A percentile compares a stretch with the other conserved stretches of the same genome.
These are phyloP conservation scores for Drosophila tanythrix DNA, from an alignment of 2,888 invertebrate genomes.

Conservation along the genomic window DNA sequence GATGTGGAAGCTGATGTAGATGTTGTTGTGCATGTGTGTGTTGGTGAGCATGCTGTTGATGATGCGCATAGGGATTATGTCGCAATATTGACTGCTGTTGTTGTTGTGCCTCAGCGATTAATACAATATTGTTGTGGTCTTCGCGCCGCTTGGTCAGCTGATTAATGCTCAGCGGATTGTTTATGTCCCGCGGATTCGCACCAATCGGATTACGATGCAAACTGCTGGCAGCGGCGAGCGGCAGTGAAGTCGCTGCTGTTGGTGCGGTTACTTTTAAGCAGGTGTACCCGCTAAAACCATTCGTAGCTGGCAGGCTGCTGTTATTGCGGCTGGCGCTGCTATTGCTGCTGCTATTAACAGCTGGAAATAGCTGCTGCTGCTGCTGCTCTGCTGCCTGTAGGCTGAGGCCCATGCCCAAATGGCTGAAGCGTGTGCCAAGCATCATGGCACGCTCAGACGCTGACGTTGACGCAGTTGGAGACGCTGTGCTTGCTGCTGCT, in stretches of 20 bases:
- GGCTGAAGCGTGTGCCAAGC: conserved; percentile 81
- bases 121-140: conserved; percentile 55
- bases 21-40: conserved; percentile 31
- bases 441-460: conserved; percentile 72
- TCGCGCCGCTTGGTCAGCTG: conserved; percentile 90
- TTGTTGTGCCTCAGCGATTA: conserved; percentile 26
- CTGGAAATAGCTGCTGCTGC: conserved; percentile 48
- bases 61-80: conserved; percentile 36
- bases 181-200: conserved; percentile 95
- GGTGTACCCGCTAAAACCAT: conserved; percentile 38
- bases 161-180: conserved; percentile 96
- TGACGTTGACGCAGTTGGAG: conserved; percentile 42
- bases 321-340: conserved; percentile 7
- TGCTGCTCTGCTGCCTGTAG: conserved; percentile 28
- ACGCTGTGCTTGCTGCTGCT: conserved; percentile 70
- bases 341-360: background rate
- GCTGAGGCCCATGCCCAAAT: conserved; percentile 79
- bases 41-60: conserved; percentile 8
- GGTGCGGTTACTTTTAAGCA: conserved; percentile 26
- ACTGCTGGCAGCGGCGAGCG: conserved; percentile 5
- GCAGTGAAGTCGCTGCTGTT: background rate
- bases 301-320: conserved; percentile 31
- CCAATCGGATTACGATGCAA: conserved; percentile 91
- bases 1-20: conserved; percentile 17
- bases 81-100: conserved; percentile 34